Conservation (phyloP, 2,797 vertebrate species). For the Sardinella longiceps region DNA sequence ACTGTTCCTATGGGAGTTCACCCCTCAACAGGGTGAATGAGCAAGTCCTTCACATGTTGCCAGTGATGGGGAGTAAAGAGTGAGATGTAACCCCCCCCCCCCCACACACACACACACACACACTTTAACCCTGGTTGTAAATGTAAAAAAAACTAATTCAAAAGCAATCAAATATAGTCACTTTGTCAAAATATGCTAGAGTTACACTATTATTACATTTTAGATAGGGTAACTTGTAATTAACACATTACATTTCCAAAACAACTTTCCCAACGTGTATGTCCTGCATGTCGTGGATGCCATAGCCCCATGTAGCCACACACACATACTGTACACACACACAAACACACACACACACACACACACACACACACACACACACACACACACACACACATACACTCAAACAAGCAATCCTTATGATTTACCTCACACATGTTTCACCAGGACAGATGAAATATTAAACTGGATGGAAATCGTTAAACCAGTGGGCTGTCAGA, state of each 20-base stretch:
- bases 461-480: slow-evolving; percentile 1
- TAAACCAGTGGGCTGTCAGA: background rate
- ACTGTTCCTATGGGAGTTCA: background rate
- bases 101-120: too few relatives aligned
- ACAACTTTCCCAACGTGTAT: too few relatives aligned
- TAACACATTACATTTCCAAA: too few relatives aligned
- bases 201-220: too few relatives aligned
- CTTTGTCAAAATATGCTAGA: too few relatives aligned
- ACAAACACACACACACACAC: background rate
- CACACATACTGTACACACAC: too few relatives aligned
- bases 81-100: too few relatives aligned
- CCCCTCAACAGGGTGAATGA: background rate
- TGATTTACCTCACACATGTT: background rate
- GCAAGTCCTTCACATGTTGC: background rate
- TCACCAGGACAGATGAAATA: background rate
- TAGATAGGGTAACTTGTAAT: too few relatives aligned
- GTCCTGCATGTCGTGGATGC: background rate
- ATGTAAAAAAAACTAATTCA: too few relatives aligned
- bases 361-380: background rate
- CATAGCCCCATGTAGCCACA: background rate
- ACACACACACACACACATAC: background rate
- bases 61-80: too few relatives aligned
- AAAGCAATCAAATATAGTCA: too few relatives aligned
- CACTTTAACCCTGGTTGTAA: too few relatives aligned
- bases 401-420: background rate